Conservation (phyloP, 2,797 vertebrate species). For the Philypnodon macrostomus region DNA sequence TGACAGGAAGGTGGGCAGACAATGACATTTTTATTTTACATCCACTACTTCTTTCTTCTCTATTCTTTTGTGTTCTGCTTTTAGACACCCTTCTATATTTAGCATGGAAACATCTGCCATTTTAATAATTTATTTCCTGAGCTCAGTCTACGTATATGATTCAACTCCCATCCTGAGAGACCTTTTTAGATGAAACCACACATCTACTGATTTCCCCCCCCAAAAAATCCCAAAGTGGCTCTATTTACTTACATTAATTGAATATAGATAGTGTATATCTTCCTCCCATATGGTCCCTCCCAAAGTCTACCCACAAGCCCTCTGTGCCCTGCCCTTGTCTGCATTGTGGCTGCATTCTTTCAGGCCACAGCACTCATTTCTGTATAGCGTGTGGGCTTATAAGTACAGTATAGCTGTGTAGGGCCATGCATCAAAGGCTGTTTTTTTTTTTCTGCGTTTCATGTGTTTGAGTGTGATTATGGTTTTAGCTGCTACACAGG, state of each 20-base stretch:
- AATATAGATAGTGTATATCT: constrained; percentile 48
- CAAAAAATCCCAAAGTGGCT: constrained; percentile 67
- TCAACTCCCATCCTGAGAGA: constrained; percentile 39
- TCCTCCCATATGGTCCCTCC: constrained; percentile 58
- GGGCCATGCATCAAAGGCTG: constrained; percentile 33
- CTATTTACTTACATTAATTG: constrained; percentile 76
- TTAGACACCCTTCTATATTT: constrained; percentile 62
- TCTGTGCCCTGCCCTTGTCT: constrained; percentile 65
- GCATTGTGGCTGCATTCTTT: constrained; percentile 73
- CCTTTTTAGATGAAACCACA: constrained; percentile 46
- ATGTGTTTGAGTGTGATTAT: constrained; percentile 35
- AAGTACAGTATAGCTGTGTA: constrained; percentile 19
- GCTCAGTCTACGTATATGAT: constrained; percentile 43
- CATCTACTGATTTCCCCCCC: constrained; percentile 57
- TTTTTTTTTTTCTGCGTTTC: constrained; percentile 27
- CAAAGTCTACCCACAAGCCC: constrained; percentile 57
- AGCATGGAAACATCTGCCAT: constrained; percentile 50
- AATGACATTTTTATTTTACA: constrained; percentile 43
- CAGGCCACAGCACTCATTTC: constrained; percentile 47
- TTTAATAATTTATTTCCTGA: constrained; percentile 66
- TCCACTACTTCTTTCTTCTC: constrained; percentile 35
- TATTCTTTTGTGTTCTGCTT: constrained; percentile 53
- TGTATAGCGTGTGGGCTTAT: constrained; percentile 44
- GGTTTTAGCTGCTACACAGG: constrained; percentile 44
- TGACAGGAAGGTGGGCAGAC: constrained; percentile 41